These are phyloP conservation scores for Rhynchonycteris naso DNA, from an alignment of 2,797 vertebrate genomes.

Conservation along the genomic window DNA sequence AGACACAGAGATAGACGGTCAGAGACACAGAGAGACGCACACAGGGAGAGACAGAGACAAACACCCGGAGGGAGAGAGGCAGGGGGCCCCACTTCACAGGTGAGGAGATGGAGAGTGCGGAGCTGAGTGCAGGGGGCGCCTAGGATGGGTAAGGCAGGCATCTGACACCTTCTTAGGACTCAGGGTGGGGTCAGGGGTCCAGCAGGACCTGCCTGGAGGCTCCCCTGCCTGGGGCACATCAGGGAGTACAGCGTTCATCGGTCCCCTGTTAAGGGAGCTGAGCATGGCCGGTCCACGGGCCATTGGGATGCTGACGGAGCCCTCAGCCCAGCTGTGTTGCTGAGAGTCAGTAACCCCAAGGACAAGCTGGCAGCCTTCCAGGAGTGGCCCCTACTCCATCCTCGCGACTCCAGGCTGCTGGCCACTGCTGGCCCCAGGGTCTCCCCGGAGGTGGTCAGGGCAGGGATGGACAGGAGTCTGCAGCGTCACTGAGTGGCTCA, in stretches of 20 bases:
- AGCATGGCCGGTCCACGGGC: background rate
- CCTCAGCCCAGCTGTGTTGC: accelerated
- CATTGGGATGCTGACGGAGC: background rate
- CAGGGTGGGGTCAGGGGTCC: too few species aligned
- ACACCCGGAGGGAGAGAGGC: too few species aligned
- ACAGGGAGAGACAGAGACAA: background rate
- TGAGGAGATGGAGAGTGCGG: accelerated
- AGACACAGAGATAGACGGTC: background rate
- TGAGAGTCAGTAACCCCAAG: too few species aligned
- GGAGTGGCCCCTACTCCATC: background rate
- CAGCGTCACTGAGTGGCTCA: background rate
- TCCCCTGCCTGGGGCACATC: background rate
- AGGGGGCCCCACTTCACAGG: background rate
- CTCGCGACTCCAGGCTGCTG: background rate
- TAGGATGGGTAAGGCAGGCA: accelerated
- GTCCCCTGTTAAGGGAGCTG: background rate
- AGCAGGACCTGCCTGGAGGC: too few species aligned
- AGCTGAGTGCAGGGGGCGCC: background rate
- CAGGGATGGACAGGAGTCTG: too few species aligned
- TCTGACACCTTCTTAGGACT: background rate
- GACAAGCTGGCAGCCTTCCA: background rate
- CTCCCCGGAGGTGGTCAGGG: background rate
- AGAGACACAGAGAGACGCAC: background rate
- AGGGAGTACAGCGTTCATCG: too few species aligned
- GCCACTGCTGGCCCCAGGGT: background rate